Percentiles rank a stretch among this genome's conserved stretches.
phyloP scores from a whole-genome alignment of 2,113 vertebrate genomes.

The Stegostoma tigrinum region DNA sequence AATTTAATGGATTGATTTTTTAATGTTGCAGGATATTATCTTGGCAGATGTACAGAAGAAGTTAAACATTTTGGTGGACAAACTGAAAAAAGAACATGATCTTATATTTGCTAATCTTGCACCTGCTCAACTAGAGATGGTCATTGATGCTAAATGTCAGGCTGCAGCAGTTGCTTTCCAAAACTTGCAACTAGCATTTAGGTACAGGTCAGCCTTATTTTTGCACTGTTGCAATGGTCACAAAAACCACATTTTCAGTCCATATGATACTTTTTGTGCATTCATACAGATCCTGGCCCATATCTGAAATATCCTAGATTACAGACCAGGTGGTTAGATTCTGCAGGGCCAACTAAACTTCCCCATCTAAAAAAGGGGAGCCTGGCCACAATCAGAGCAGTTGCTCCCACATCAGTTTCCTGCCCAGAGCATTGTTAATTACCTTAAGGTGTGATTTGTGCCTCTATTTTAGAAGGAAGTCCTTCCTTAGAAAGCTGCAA shows the following conservation, averaged over 20 bases:
- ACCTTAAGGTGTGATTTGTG: too few species aligned
- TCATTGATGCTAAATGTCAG: constrained; percentile 65
- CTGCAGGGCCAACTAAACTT: too few species aligned
- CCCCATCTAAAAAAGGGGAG: too few species aligned
- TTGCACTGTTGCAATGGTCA: not conserved
- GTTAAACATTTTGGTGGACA: constrained; percentile 50
- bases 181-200: constrained; percentile 58
- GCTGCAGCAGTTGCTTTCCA: constrained; percentile 66
- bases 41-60: constrained; percentile 59
- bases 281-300: not conserved
- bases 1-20: not conserved
- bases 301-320: not conserved
- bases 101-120: constrained; percentile 41
- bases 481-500: too few species aligned
- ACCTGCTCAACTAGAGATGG: constrained; percentile 62
- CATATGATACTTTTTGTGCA: not conserved
- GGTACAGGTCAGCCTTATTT: constrained; percentile 47
- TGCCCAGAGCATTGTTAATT: too few species aligned
- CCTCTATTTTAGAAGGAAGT: too few species aligned
- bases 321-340: too few species aligned
- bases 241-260: not conserved
- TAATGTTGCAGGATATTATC: constrained; percentile 56
- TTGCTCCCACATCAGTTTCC: too few species aligned
- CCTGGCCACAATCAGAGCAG: too few species aligned
- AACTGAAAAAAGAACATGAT: constrained; percentile 40